Base-by-base conservation (phyloP, 2,888 invertebrate species). In the Chaetogeoica ovagalla region DNA sequence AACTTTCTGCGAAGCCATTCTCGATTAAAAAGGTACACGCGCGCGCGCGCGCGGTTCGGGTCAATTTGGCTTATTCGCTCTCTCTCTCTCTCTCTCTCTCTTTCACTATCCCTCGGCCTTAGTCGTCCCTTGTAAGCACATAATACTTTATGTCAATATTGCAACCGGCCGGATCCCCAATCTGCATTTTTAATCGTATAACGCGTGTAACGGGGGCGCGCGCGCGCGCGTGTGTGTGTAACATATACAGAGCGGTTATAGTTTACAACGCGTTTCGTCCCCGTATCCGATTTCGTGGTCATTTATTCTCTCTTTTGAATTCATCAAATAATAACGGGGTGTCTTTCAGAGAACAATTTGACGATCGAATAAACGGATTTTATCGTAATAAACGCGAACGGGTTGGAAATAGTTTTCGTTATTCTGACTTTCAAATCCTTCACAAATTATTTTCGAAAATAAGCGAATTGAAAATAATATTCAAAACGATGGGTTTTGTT, bases 71-170 rank as follows among this genome's bases (percentile, higher is more conserved):
- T 30, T 68, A 68, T 68, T 76, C 48, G 48, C 48, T 15, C 13
- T 13, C 66, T 60, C 48, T 23, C 48, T 9, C 9, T 60, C 48
- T 23, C 48, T 9, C 9, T 30, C 30, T 30, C 30, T 30, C 1
- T 30, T 4, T 30, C n/a, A n/a, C n/a, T n/a, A n/a, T 59, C 48
- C 52, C 48, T 9, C 9, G 13, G 6, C 66, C 52, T n/a, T n/a
- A n/a, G 69, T 19, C 15, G 30, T 23, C 30, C 59, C 37, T 17
- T 8, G 57, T 68, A 76, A 76, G 76, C 23, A 39, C 76, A 48
- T 60, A 76, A 76, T 76, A 37, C 68, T 76, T 76, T 60, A 68
- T 48, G 76, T 76, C 68, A 69, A 76, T 68, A 68, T 68, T 37
- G 68, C 57, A 43, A 57, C 43, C 43, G 7, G 59, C 48, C 43